Percentiles rank a stretch among this genome's conserved stretches.
phyloP scores from a whole-genome alignment of 53 echinoderm and acorn worm species.

The Echinometra lucunter region DNA sequence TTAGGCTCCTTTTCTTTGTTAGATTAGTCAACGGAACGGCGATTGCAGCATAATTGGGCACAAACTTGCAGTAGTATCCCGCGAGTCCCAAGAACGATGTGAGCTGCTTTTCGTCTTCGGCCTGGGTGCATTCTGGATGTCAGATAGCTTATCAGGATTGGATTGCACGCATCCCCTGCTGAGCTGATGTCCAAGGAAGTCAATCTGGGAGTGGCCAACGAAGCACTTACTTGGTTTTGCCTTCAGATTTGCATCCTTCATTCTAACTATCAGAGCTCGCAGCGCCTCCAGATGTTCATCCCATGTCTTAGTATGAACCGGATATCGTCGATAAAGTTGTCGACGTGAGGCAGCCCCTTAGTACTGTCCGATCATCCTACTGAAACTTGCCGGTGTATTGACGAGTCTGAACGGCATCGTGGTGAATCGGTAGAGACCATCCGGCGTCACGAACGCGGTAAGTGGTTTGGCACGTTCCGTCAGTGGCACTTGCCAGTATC shows the following conservation, averaged over 20 bases:
- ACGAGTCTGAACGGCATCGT: too few species aligned
- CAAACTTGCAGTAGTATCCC: constrained; percentile 58
- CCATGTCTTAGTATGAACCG: constrained; percentile 59
- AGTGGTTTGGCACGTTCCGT: too few species aligned
- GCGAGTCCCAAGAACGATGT: constrained; percentile 44
- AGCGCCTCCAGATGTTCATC: constrained; percentile 20
- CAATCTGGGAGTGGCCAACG: constrained; percentile 7
- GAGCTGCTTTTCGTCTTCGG: constrained; percentile 41
- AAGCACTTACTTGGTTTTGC: constrained; percentile 67
- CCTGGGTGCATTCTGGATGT: constrained; percentile 20
- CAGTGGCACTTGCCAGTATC: too few species aligned
- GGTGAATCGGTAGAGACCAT: too few species aligned
- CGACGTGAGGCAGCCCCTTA: constrained; percentile 40
- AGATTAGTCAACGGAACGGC: constrained; percentile 58
- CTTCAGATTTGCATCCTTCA: constrained; percentile 48
- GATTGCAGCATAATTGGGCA: constrained; percentile 62
- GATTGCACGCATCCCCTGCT: constrained; percentile 26
- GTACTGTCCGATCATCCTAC: neutral
- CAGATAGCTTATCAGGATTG: constrained; percentile 32
- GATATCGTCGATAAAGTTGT: constrained; percentile 75
- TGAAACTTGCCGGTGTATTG: too few species aligned
- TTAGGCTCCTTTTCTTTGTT: constrained; percentile 21
- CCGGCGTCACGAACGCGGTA: too few species aligned
- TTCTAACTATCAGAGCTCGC: constrained; percentile 37
- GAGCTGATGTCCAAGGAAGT: constrained; percentile 55